Percentiles rank a stretch among this genome's conserved stretches.
Conservation (phyloP, 2,113 vertebrate species). For the Collichthys lucidus region DNA sequence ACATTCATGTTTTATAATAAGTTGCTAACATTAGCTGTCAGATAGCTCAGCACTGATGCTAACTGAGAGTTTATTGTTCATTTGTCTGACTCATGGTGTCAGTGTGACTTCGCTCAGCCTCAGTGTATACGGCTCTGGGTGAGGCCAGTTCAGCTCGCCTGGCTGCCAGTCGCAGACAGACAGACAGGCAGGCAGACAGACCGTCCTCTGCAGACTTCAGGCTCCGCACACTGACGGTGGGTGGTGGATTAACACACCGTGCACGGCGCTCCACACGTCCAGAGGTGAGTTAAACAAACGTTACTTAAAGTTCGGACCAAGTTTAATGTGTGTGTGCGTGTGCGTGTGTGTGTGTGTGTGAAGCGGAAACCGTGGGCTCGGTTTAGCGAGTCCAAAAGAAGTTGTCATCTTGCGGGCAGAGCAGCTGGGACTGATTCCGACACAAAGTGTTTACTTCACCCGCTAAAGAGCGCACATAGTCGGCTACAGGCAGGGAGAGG, state of each 20-base stretch:
- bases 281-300: slow-evolving; percentile 54
- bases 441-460: slow-evolving; percentile 3
- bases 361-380: slow-evolving; percentile 56
- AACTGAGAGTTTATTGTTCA: too few relatives aligned
- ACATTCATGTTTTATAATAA: too few relatives aligned
- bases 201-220: slow-evolving; percentile 37
- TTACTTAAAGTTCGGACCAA: background rate
- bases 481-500: background rate
- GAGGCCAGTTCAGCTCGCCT: slow-evolving; percentile 29
- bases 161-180: background rate
- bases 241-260: slow-evolving; percentile 34
- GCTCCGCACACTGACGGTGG: slow-evolving; percentile 6
- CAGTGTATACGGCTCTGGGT: slow-evolving; percentile 24
- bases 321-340: background rate
- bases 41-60: too few relatives aligned
- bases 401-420: slow-evolving; percentile 58
- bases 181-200: too few relatives aligned
- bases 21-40: too few relatives aligned
- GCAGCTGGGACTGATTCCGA: slow-evolving; percentile 39
- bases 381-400: slow-evolving; percentile 18
- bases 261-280: background rate
- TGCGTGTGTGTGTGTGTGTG: background rate
- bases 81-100: too few relatives aligned
- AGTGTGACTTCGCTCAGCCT: slow-evolving; percentile 17
- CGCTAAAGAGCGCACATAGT: background rate